Percentiles rank a stretch among this genome's conserved stretches.
phyloP scores from a whole-genome alignment of 2,113 vertebrate species.

The Hylia prasina region DNA sequence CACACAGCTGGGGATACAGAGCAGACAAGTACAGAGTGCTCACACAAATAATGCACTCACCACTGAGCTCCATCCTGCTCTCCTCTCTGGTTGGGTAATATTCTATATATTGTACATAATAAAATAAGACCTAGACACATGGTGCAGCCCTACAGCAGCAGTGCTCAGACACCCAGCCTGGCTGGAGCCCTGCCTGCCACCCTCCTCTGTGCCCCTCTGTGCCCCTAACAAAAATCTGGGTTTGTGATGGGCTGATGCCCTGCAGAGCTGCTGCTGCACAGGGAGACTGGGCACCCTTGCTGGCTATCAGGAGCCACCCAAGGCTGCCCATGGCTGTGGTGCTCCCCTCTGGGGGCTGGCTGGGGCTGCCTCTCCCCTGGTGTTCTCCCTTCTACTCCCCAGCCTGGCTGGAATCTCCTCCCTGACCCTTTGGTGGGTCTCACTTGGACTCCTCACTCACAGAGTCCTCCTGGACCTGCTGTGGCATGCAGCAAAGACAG shows the following conservation, averaged over 20 bases:
- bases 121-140: too few relatives aligned
- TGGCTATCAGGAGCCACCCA: accelerated
- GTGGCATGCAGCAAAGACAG: not conserved
- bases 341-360: not conserved
- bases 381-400: too few relatives aligned
- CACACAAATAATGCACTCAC: not conserved
- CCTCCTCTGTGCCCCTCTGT: not conserved
- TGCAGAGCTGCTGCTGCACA: accelerated
- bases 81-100: too few relatives aligned
- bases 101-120: too few relatives aligned
- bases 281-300: not conserved
- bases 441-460: accelerated
- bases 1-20: not conserved
- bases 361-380: not conserved
- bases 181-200: not conserved
- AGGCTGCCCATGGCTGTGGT: not conserved
- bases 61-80: not conserved
- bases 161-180: not conserved
- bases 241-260: not conserved
- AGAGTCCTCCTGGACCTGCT: not conserved
- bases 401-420: not conserved
- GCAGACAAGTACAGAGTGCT: accelerated
- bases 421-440: not conserved
- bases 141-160: not conserved
- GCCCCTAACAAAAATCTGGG: too few relatives aligned